Evolutionary conservation across 2,888 invertebrate species (phyloP), one percentile per base, ranked within the genome.

Genomic region (Noctua janthina): DNA sequence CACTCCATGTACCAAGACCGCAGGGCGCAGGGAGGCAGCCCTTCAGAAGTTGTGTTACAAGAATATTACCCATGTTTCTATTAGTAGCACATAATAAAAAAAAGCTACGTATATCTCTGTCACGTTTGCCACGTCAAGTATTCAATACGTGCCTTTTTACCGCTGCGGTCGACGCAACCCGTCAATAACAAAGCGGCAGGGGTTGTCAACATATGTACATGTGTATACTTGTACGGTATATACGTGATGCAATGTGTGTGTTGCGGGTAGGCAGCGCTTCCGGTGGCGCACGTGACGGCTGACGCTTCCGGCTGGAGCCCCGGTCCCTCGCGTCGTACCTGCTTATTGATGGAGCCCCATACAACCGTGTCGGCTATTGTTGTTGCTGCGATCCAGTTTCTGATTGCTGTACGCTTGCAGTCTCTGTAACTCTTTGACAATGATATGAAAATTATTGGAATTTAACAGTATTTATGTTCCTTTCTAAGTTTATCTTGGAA

Each of bases 301-400:
- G 93, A 94, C 94, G 92, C 92, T 91, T 96, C 96, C 96, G 95
- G 93, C 92, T 92, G 82, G 86, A 90, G 91, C 92, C 89, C 95
- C 94, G 93, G 90, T 86, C 82, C 85, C 85, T 85, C 85, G 62
- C 66, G 76, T 78, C 74, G 81, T 82, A 72, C 68, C 79, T 46
- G 70, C 77, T 81, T 82, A 87, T 88, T 90, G 91, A 91, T 92
- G 90, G 83, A 84, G 86, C 83, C 56, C 43, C 73, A 78, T 77
- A 82, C 85, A 88, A 77, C 81, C 81, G 79, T 86, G 78, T 78
- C 71, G 29, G 70, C 74, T 76, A 81, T 87, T 87, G 87, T 86
- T 71, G 23, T 68, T 54, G 39, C 73, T 75, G 54, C 56, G 87
- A 82, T 83, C 82, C 75, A 83, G 88, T 84, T 84, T 81, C 72